Evolutionary conservation across 2,797 vertebrate genomes (phyloP).

Genomic region (Sparidentex hasta): DNA sequence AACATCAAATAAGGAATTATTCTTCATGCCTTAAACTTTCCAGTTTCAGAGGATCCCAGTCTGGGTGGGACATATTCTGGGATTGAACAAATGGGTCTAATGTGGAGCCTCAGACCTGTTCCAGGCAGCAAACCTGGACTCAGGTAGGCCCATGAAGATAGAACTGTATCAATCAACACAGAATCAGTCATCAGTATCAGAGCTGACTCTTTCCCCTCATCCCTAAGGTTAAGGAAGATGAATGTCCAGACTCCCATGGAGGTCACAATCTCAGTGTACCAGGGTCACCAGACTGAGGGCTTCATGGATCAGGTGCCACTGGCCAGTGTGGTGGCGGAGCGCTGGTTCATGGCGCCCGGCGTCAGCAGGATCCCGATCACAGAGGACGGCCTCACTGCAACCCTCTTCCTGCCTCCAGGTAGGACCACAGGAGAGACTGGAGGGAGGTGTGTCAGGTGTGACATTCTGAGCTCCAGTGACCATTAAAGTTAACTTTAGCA

Average conservation of each 20-base stretch:
- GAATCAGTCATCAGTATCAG: not conserved
- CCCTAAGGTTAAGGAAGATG: conserved; percentile 76
- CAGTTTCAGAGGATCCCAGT: conserved; percentile 80
- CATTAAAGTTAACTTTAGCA: no score
- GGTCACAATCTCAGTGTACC: conserved; percentile 76
- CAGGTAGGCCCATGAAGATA: conserved; percentile 56
- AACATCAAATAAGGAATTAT: not conserved
- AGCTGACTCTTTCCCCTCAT: not conserved
- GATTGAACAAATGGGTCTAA: conserved; percentile 82
- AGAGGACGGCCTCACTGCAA: conserved; percentile 68
- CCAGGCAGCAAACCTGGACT: conserved; percentile 80
- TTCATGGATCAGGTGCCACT: conserved; percentile 64
- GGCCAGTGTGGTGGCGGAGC: conserved; percentile 70
- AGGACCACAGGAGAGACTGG: conserved; percentile 1
- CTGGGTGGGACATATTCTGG: conserved; percentile 83
- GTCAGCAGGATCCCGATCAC: conserved; percentile 74
- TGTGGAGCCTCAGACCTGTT: conserved; percentile 85
- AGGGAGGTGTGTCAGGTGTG: not conserved
- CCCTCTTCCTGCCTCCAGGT: conserved; percentile 85
- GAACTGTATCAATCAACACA: fast-evolving
- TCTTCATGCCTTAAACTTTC: not conserved
- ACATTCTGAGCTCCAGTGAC: not conserved
- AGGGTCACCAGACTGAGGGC: conserved; percentile 64
- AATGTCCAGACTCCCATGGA: conserved; percentile 72
- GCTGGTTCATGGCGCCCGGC: conserved; percentile 81